Evolutionary conservation across 2,888 invertebrate genomes (phyloP).

Genomic region (Eupithecia pulchellata): DNA sequence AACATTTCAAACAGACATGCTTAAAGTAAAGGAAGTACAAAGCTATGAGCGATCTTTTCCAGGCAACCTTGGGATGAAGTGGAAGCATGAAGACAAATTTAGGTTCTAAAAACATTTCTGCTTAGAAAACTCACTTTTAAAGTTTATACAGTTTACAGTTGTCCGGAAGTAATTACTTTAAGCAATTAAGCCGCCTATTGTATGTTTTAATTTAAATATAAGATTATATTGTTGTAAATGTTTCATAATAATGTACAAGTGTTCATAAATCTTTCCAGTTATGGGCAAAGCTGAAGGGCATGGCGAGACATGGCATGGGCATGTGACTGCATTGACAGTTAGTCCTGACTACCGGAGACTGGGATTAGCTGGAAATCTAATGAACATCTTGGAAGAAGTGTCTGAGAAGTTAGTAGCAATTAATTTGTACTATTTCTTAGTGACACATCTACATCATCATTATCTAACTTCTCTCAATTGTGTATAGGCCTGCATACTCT

Average conservation of each 20-base stretch:
- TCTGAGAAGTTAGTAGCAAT: constrained; percentile 93
- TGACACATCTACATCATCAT: background rate
- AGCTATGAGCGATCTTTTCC: no score
- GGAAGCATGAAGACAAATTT: no score
- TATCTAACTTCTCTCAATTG: background rate
- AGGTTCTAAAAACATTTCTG: no score
- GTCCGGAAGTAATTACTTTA: no score
- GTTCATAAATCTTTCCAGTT: no score
- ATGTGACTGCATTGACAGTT: constrained; percentile 98
- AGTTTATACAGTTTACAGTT: constrained; percentile 80
- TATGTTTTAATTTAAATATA: no score
- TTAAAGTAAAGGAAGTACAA: no score
- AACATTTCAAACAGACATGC: no score
- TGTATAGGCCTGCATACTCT: background rate
- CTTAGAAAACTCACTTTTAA: background rate
- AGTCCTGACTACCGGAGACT: constrained; percentile 96
- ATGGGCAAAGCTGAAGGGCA: constrained; percentile 99
- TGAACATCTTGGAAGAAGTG: constrained; percentile 97
- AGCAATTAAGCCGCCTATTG: no score
- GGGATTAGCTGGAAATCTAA: constrained; percentile 96
- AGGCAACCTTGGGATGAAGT: no score
- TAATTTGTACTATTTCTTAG: background rate
- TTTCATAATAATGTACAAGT: no score
- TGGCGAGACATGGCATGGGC: constrained; percentile 99
- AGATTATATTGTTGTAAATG: no score